Evolutionary conservation across 2,797 vertebrate species (phyloP).

Genomic region (Anguilla megastoma): DNA sequence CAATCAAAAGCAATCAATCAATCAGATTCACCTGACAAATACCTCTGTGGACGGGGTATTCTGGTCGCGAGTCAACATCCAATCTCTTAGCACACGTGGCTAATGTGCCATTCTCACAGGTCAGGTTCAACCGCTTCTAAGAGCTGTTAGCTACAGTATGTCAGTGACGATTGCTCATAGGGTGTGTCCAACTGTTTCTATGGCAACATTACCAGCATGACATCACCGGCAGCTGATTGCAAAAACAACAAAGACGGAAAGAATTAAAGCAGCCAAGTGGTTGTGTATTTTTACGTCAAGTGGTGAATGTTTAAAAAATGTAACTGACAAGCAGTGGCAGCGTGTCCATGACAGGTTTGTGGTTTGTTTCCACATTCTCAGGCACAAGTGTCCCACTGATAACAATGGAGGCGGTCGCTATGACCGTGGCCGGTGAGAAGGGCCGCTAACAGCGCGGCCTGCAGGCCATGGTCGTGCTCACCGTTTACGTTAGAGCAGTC

Average conservation of each 20-base stretch:
- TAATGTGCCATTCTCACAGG: not conserved
- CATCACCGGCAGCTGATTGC: not conserved
- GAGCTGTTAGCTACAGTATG: not conserved
- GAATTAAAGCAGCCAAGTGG: not conserved
- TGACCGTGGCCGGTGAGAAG: not conserved
- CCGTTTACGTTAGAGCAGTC: constrained; percentile 90
- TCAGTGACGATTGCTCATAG: not conserved
- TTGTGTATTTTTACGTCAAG: not conserved
- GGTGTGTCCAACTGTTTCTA: not conserved
- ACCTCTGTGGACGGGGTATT: not conserved
- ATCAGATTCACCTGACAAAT: not conserved
- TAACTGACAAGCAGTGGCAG: not conserved
- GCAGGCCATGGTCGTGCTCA: constrained; percentile 53
- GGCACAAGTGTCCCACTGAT: not conserved
- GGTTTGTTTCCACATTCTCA: not conserved
- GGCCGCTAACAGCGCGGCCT: not conserved
- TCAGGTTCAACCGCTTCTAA: not conserved
- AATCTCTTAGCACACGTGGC: not conserved
- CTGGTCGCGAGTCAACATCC: not conserved
- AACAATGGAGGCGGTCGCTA: not conserved
- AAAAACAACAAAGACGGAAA: not conserved
- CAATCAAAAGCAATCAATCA: not conserved
- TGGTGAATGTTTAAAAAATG: not conserved
- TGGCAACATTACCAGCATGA: not conserved
- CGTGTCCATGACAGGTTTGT: not conserved